These are phyloP conservation scores for Panthera uncia DNA, from an alignment of 2,113 vertebrate genomes.

Conservation along the genomic window DNA sequence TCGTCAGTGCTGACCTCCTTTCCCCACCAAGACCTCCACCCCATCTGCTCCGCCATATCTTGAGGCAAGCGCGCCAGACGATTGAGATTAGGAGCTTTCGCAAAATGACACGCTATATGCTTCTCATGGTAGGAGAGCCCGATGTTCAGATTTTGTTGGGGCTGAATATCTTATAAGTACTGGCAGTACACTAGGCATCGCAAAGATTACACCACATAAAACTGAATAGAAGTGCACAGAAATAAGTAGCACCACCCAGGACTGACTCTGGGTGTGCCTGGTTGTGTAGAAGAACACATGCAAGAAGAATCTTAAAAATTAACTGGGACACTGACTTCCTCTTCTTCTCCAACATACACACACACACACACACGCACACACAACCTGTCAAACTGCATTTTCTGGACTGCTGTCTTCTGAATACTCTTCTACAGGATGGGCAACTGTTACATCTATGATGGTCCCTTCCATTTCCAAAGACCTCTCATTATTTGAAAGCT, in stretches of 20 bases:
- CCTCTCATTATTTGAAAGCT: not conserved
- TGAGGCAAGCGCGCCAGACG: not conserved
- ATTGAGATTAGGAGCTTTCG: not conserved
- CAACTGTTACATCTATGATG: not conserved
- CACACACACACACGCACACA: not conserved
- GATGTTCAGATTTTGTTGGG: not conserved
- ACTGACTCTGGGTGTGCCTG: no score
- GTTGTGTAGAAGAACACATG: not conserved
- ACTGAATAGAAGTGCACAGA: not conserved
- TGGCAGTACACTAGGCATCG: not conserved
- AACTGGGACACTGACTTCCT: not conserved
- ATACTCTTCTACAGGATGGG: not conserved
- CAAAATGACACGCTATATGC: not conserved
- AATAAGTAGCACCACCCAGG: not conserved
- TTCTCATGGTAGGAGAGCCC: not conserved
- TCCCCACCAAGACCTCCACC: rapidly evolving
- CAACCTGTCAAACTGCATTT: not conserved
- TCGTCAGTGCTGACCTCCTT: not conserved
- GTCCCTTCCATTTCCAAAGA: not conserved
- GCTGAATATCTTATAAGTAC: not conserved
- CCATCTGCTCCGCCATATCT: not conserved
- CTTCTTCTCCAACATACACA: no score
- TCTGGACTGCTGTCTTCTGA: not conserved
- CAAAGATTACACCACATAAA: not conserved
- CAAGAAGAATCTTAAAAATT: not conserved